Evolutionary conservation across 1,140 invertebrate species (phyloP), one percentile per base, ranked within the genome.

Genomic region (Colletes gigas): DNA sequence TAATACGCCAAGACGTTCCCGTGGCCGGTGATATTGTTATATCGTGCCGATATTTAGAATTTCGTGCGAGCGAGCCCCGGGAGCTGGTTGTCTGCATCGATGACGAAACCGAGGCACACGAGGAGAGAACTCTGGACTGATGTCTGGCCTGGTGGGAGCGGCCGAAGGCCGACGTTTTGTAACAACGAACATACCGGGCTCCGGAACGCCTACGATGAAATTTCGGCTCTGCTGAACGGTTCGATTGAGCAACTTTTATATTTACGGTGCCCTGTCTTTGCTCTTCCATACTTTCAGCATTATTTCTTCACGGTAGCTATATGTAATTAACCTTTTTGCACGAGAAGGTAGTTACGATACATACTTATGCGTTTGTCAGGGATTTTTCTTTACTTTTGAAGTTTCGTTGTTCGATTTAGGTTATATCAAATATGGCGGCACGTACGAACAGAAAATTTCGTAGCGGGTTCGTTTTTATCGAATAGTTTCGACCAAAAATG

Each of bases 91-190:
- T 14, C 73, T 44, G 73, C 71, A 14, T 17, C 79, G 73, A 83
- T 87, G 86, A 87, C 82, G 86, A 87, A 87, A 85, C 59, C 74
- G n/a, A 55, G 76, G 54, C 54, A 57, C 41, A 73, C 50, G 70
- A 73, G 77, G 44, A 80, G 54, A 79, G 77, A 79, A 73, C 68
- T 72, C 68, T 72, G 54, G 78, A 80, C 71, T 67, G 63, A 60
- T 54, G 63, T 68, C 72, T 57, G 84, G 72, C 60, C 73, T 82
- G 83, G 85, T 78, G 79, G 83, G 78, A 81, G 72, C 78, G 77
- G 76, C 57, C 76, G 86, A 88, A 89, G 86, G 86, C 78, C 88
- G 79, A 39, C 73, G 78, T 89, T 89, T 88, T 88, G 88, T 86
- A 88, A 88, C 77, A 54, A 60, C 69, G 60, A 73, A 50, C 81